A percentile compares a stretch with the other conserved stretches of the same genome.
phyloP scores from a whole-genome alignment of 2,888 invertebrate species.

The Andrena bucephala region DNA sequence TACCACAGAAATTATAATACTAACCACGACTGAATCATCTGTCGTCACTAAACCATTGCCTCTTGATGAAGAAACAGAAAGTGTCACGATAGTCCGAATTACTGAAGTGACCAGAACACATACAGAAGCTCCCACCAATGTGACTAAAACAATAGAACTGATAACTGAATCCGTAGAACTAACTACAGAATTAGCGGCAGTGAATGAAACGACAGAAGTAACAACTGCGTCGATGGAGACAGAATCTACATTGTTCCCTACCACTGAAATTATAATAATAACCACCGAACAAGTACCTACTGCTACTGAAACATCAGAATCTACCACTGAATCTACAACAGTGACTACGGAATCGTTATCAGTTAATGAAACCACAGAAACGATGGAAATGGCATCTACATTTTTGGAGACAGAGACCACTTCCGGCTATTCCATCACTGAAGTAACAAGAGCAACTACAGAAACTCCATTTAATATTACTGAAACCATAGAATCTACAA shows the following conservation, averaged over 20 bases:
- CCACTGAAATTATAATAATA: not conserved
- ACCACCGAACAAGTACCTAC: not conserved
- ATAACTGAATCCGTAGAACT: not conserved
- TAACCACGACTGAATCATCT: not conserved
- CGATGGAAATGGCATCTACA: not conserved
- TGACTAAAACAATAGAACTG: not conserved
- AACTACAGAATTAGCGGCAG: not conserved
- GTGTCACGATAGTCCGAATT: not conserved
- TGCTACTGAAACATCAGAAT: not conserved
- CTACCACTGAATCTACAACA: not conserved
- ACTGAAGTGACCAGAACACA: not conserved
- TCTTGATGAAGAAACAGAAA: not conserved
- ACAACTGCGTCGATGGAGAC: not conserved
- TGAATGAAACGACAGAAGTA: constrained; percentile 1
- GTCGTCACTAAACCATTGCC: not conserved
- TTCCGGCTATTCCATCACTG: not conserved
- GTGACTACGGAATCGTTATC: constrained; percentile 7
- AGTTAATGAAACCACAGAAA: not conserved
- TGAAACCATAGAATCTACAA: not conserved
- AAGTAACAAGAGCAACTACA: not conserved
- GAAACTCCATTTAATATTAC: not conserved
- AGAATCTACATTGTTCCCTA: not conserved
- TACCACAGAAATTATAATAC: not conserved
- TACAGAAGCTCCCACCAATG: not conserved
- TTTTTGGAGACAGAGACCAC: not conserved